Evolutionary conservation across 1,140 invertebrate genomes (phyloP), one percentile per base, ranked within the genome.

Genomic region (Solenopsis invicta): DNA sequence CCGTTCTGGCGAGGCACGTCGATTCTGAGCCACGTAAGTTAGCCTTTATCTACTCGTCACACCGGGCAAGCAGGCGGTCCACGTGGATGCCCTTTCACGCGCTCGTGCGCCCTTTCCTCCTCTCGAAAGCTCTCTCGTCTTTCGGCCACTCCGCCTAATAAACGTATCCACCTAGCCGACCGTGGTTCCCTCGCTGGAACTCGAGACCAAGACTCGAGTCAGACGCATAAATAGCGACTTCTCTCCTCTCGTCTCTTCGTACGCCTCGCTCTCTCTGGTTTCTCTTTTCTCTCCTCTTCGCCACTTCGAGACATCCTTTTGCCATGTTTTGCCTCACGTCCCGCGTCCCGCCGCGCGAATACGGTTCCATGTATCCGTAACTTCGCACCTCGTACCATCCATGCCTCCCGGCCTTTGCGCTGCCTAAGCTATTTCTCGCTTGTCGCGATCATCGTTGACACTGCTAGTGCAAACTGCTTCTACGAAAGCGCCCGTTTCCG

Each of bases 221-320:
- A 91, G 90, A 89, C 89, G 66, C 89, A 91, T 87, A 91, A 91
- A 91, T 91, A 91, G 78, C 77, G 69, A 61, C 64, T 81, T 52
- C 56, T 52, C 75, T 37, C 41, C 56, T 37, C 76, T 54, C 64
- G 56, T 18, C 67, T 56, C 86, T 41, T 24, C 54, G 21, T 64
- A n/a, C 59, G 62, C 2, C 62, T 56, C 48, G 1, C 24, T 21
- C 54, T 56, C 54, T 50, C 13, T 4, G 4, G 41, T 10, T 29
- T 16, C n/a, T 41, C 56, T 59, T 16, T 37, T 34, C 12, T 37
- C 24, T 29, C 5, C 21, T 16, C 45, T n/a, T 69, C 56, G 67
- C 18, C 24, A 8, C 45, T 13, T 75, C 56, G 62, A 52, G 18
- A 67, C 37, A 69, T 67, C 78, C 75, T 89, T 64, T 37, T 54